Conservation (phyloP, 2,888 invertebrate genomes). For the Volucella zonaria region DNA sequence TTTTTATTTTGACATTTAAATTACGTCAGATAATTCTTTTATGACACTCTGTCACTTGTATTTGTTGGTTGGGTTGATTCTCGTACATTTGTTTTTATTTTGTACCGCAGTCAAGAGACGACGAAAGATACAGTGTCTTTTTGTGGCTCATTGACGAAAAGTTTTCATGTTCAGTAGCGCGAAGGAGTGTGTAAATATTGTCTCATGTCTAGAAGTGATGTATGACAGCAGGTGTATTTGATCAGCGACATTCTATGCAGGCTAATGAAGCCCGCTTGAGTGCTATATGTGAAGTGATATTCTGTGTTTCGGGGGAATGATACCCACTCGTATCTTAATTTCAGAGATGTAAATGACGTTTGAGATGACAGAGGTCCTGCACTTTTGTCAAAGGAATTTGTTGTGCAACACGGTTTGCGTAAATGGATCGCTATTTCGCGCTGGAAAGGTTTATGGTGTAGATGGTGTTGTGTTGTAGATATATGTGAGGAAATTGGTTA, state of each 20-base stretch:
- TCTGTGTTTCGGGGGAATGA: slow-evolving; percentile 19
- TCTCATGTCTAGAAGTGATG: slow-evolving; percentile 54
- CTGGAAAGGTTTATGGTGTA: slow-evolving; percentile 1
- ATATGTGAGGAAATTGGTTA: not conserved
- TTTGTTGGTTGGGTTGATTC: slow-evolving; percentile 29
- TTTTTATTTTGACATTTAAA: slow-evolving; percentile 74
- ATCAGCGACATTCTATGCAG: slow-evolving; percentile 63
- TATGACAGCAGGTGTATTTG: slow-evolving; percentile 67
- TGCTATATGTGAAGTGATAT: not conserved
- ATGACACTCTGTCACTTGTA: slow-evolving; percentile 65
- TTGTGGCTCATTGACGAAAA: slow-evolving; percentile 43
- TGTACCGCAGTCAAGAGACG: slow-evolving; percentile 21
- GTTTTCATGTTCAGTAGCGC: slow-evolving; percentile 45
- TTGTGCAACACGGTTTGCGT: slow-evolving; percentile 28
- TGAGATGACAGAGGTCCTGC: slow-evolving; percentile 67
- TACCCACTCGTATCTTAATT: slow-evolving; percentile 28
- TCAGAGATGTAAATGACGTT: slow-evolving; percentile 41
- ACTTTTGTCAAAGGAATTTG: slow-evolving; percentile 50
- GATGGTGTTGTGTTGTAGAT: slow-evolving; percentile 8
- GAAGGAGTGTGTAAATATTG: slow-evolving; percentile 60
- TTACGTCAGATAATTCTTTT: slow-evolving; percentile 73
- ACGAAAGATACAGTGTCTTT: slow-evolving; percentile 54
- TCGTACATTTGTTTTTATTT: slow-evolving; percentile 29
- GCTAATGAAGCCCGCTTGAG: slow-evolving; percentile 32
- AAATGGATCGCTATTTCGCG: slow-evolving; percentile 11